phyloP scores from a whole-genome alignment of 1,140 invertebrate species.

The Dendrolimus kikuchii region DNA sequence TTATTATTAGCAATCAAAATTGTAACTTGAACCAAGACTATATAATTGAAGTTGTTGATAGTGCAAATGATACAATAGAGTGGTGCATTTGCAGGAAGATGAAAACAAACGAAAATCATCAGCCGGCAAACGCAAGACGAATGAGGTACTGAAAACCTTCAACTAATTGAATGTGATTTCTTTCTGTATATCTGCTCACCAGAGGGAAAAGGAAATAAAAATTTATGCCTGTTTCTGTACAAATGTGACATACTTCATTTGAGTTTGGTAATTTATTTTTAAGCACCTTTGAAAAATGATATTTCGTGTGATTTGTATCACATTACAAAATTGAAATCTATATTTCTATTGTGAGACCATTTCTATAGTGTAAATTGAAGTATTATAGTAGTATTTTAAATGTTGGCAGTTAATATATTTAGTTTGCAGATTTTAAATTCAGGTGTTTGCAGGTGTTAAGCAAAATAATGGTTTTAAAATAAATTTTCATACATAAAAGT shows the following conservation, averaged over 20 bases:
- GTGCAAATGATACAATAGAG: conserved; percentile 39
- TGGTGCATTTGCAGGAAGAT: conserved; percentile 70
- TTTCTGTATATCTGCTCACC: conserved; percentile 28
- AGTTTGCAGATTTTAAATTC: background rate
- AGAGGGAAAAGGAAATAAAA: conserved; percentile 57
- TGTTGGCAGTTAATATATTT: background rate
- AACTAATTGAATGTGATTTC: conserved; percentile 42
- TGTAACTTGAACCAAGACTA: no score
- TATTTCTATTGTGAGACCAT: no score
- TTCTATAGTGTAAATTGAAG: no score
- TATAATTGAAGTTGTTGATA: conserved; percentile 1
- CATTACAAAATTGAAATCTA: no score
- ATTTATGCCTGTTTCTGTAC: conserved; percentile 35
- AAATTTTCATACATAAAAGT: no score
- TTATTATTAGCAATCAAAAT: no score
- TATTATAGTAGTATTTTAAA: background rate
- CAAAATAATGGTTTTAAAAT: no score
- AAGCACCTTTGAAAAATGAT: background rate
- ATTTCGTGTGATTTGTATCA: no score
- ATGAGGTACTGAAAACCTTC: conserved; percentile 73
- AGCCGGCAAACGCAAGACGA: conserved; percentile 68
- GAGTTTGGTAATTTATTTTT: background rate
- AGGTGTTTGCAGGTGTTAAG: no score
- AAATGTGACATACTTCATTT: conserved; percentile 21
- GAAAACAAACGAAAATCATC: conserved; percentile 68